Evolutionary conservation across 1,140 invertebrate genomes (phyloP), one percentile per base, ranked within the genome.

Genomic region (Olivierus martensii): DNA sequence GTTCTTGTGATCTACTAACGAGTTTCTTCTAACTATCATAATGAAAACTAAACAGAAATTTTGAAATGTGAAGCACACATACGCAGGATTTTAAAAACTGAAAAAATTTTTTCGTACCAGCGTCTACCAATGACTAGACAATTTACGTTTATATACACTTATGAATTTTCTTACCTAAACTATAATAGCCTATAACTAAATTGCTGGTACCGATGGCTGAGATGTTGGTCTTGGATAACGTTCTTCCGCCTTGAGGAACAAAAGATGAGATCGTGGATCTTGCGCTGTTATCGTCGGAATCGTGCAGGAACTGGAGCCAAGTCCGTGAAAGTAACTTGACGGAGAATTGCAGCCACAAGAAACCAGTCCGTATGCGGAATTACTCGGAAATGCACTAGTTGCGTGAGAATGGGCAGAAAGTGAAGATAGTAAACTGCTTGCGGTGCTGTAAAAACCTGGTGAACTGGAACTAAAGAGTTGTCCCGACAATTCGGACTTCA

Each of bases 161-260:
- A 28, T 28, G 28, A 28, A 28, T 9, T n/a, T n/a, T 28, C 28
- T 28, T 28, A 28, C 28, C 28, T 28, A 28, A 28, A 28, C 28
- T 28, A 28, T n/a, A 28, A 28, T 28, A 28, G 28, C 28, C 28
- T 28, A 28, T 28, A 28, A 28, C 28, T 28, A 28, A 28, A 28
- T 28, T 6, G 28, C 28, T 9, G 28, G 28, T 28, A 28, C 28
- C 28, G 28, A 28, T 28, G 28, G 28, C 28, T 28, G 28, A 28
- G 28, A 28, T 28, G 28, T 28, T 9, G 28, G 28, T 28, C 28
- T 28, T 28, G 28, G 28, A 28, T 28, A 28, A 28, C 35, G 37
- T 28, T 54, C 53, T 15, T 49, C 49, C 14, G 19, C 37, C 17
- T 55, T 55, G 22, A 55, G 28, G 15, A 55, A 44, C 10, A 46